Conservation (phyloP, 2,888 invertebrate genomes). For the Dryococelus australis region DNA sequence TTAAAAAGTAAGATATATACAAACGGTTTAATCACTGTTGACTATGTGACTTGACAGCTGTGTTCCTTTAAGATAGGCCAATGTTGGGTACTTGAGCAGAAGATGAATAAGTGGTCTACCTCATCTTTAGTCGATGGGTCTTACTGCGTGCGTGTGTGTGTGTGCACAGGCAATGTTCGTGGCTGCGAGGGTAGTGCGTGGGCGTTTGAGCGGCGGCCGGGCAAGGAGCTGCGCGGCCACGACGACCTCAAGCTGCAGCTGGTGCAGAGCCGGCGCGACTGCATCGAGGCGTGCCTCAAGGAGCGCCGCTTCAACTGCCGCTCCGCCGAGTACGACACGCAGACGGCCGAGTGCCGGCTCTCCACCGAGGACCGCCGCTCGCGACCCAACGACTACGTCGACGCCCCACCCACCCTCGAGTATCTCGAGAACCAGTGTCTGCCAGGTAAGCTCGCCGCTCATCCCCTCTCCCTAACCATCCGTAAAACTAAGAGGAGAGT, state of each 20-base stretch:
- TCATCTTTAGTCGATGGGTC: no score
- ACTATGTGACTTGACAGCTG: no score
- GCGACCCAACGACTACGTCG: constrained; percentile 57
- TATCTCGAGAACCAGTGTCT: constrained; percentile 65
- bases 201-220: constrained; percentile 63
- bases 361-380: constrained; percentile 60
- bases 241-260: constrained; percentile 58
- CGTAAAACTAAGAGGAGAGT: no score
- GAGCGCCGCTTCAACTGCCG: constrained; percentile 57
- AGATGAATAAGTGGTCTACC: no score
- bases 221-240: constrained; percentile 59
- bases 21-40: no score
- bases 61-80: no score
- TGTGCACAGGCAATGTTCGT: constrained; percentile 45
- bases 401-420: constrained; percentile 57
- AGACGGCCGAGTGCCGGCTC: constrained; percentile 59
- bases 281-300: constrained; percentile 60
- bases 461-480: no score
- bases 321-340: constrained; percentile 62
- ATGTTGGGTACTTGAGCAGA: no score
- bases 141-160: no score
- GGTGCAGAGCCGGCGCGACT: constrained; percentile 61
- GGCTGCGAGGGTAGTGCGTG: constrained; percentile 57
- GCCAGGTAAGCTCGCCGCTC: constrained; percentile 53
- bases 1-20: no score